Evolutionary conservation across 2,888 invertebrate genomes (phyloP), one percentile per base, ranked within the genome.

Genomic region (Philaethria dido): DNA sequence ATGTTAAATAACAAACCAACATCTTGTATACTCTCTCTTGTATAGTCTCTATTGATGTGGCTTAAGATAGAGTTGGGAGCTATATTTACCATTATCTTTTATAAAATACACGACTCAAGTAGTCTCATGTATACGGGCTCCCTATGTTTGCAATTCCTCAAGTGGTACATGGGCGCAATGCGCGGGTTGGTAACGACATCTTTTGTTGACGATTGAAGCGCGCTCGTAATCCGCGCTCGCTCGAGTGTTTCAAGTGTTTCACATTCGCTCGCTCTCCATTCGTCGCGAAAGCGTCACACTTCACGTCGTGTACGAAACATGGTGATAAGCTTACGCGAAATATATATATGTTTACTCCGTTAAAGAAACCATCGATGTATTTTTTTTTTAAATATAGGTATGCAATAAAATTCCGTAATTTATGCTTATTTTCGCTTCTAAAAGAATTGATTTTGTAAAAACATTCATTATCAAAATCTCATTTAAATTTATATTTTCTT

Each of bases 241-340:
- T 79, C 77, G 80, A 86, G 84, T 82, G 82, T 81, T 82, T 81
- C 81, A 72, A 79, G 77, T 75, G 77, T 74, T 76, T 75, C 78
- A 84, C 86, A 83, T 84, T 80, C 83, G 85, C 75, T 78, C 77
- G 80, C 85, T 84, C 84, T 85, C 83, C 85, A 85, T 86, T 83
- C 85, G 82, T 77, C 76, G 77, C 78, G 75, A 75, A 77, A 74
- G 77, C 82, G 80, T 83, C 84, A 82, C 80, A 84, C 85, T 84
- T 80, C 80, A 82, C 64, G 76, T 72, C 73, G 73, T 25, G 71
- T 63, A 60, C 62, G 63, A 72, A 66, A 66, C 65, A 52, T 55
- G 64, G 74, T 74, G 65, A 68, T 47, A 69, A 70, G 67, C 62
- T 64, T 64, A 45, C 62, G 72, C 72, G 75, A 22, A 16, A 20